Percentiles rank a stretch among this genome's conserved stretches.
Conservation (phyloP, 2,888 invertebrate genomes). For the Lingula anatina region DNA sequence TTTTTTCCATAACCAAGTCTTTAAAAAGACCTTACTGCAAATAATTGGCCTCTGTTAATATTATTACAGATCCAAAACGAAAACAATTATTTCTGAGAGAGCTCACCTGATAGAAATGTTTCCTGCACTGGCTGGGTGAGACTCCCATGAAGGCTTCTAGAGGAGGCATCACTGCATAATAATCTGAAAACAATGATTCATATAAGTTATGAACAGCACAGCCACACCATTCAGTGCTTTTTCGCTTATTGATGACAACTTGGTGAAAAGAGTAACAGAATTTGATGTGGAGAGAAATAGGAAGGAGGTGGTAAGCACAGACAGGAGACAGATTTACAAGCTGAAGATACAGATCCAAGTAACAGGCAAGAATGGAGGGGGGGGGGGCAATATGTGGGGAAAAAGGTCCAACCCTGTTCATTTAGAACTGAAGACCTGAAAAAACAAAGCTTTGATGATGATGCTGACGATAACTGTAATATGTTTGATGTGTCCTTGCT, state of each 20-base stretch:
- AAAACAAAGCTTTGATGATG: no score
- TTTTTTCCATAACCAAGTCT: not conserved
- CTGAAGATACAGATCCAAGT: no score
- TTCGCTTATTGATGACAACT: not conserved
- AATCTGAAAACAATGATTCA: slow-evolving; percentile 56
- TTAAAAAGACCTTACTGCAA: not conserved
- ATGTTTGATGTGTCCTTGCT: no score
- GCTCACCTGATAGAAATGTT: slow-evolving; percentile 75
- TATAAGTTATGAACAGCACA: not conserved
- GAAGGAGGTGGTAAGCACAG: no score
- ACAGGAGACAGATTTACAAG: no score
- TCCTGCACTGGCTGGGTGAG: slow-evolving; percentile 70
- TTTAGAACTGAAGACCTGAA: no score
- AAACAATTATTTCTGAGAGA: slow-evolving; percentile 5
- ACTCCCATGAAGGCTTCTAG: slow-evolving; percentile 78
- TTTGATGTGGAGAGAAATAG: not conserved
- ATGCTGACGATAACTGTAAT: no score
- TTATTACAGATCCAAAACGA: not conserved
- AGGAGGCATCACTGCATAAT: slow-evolving; percentile 78
- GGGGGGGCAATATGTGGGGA: no score
- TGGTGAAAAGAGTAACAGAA: slow-evolving; percentile 1
- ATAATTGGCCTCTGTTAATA: not conserved
- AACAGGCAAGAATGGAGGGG: no score
- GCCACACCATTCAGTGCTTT: not conserved
- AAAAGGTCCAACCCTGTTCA: no score